Evolutionary conservation across 30 jellyfish, hydroid and myxozoan genomes (phyloP), one percentile per base, ranked within the genome.

Genomic region (Euphysa ruthae): DNA sequence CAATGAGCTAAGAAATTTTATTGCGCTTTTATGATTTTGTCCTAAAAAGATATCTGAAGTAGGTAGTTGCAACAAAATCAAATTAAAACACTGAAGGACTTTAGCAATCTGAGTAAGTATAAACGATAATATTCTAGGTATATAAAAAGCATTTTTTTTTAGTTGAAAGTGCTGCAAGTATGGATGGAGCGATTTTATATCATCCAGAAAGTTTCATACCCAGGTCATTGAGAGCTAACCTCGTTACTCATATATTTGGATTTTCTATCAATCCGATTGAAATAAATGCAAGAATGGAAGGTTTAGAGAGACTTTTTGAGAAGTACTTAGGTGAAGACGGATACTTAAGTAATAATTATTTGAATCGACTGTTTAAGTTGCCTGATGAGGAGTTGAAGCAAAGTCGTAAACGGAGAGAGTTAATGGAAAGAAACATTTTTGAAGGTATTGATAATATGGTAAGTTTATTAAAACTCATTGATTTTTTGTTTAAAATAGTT

Each of bases 161-260:
- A 21, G 90, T 68, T 24, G 80, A 82, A 4, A 52, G 71, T 34
- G 94, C 95, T 70, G 94, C 91, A 25, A 73, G 93, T n/a, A 65
- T 61, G 6, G 68, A 71, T 23, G 93, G 93, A 14, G 43, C 66
- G 55, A 56, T 78, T 56, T 70, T 88, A 32, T 88, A 77, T 51
- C 97, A 88, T 51, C 94, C 97, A 0, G 97, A 88, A 38, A 88
- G 94, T 54, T 79, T 70, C 60, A 63, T 88, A 1, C 97, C 97
- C 1, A 65, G 97, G 6, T 52, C 97, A 20, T 33, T 75, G 25
- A 63, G 77, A 1, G 28, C 80, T 28, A 78, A 82, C 6, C 8
- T 88, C 20, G 43, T 76, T 10, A 49, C 84, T 8, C 92, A 79
- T 43, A 63, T 82, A 35, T 56, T 88, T 27, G 97, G 97, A 38